phyloP scores from a whole-genome alignment of 2,113 vertebrate genomes.

The Poecilia latipinna region DNA sequence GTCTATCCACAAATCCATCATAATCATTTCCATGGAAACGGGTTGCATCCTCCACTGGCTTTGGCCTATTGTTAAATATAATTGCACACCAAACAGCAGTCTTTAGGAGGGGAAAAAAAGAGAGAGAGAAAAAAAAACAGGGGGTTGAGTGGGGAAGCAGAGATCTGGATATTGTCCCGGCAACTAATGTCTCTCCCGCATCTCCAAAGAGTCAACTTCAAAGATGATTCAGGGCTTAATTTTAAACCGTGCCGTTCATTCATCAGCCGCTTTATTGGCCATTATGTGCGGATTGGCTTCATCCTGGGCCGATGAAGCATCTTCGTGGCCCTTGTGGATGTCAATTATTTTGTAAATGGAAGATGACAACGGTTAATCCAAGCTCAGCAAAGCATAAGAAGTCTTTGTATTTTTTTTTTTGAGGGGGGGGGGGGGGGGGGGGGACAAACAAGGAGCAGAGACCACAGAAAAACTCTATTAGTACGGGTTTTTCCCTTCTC shows the following conservation, averaged over 20 bases:
- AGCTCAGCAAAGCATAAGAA: slow-evolving; percentile 31
- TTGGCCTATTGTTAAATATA: slow-evolving; percentile 77
- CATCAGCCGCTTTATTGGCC: slow-evolving; percentile 48
- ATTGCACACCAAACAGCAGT: slow-evolving; percentile 65
- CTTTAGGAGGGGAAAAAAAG: slow-evolving; percentile 27
- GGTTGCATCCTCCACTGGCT: slow-evolving; percentile 76
- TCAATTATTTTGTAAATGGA: slow-evolving; percentile 43
- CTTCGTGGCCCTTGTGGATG: slow-evolving; percentile 14
- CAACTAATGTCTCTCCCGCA: slow-evolving; percentile 41
- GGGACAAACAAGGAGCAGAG: neutral
- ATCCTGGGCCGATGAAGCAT: slow-evolving; percentile 42
- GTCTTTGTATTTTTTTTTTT: slow-evolving; percentile 4
- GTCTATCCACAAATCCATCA: slow-evolving; percentile 82
- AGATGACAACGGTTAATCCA: slow-evolving; percentile 16
- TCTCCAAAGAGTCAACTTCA: slow-evolving; percentile 54
- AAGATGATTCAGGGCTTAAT: slow-evolving; percentile 47
- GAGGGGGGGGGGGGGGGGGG: no score
- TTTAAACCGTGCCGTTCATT: slow-evolving; percentile 46
- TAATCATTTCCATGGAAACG: slow-evolving; percentile 84
- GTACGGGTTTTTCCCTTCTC: slow-evolving; percentile 15
- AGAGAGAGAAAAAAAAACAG: slow-evolving; percentile 9
- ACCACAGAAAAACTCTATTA: slow-evolving; percentile 13
- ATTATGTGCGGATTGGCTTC: slow-evolving; percentile 50
- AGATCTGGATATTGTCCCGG: slow-evolving; percentile 50
- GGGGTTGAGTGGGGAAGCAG: slow-evolving; percentile 21